Conservation (phyloP, 2,113 vertebrate species). For the Apus apus region DNA sequence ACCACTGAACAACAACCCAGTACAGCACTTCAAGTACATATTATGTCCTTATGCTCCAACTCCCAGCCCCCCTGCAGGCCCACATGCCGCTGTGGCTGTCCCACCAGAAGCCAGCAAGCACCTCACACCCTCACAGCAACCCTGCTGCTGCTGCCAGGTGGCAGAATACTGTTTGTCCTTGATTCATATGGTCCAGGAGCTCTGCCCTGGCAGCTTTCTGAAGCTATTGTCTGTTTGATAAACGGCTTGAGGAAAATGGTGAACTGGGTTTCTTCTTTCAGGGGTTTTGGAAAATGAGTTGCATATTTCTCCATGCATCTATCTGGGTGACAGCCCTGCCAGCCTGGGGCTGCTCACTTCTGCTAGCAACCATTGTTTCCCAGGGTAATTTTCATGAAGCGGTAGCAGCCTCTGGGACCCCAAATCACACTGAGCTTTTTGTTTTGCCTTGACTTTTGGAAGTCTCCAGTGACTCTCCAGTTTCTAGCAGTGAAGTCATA, state of each 20-base stretch:
- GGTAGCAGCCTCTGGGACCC: not conserved
- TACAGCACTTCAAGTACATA: not conserved
- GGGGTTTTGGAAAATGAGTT: not conserved
- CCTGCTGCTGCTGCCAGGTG: not conserved
- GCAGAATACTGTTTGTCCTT: not conserved
- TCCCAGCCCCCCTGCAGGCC: not conserved
- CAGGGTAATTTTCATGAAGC: not conserved
- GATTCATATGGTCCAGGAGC: not conserved
- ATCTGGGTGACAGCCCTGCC: not conserved
- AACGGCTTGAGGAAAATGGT: not conserved
- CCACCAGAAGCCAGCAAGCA: accelerated
- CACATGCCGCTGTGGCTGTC: accelerated
- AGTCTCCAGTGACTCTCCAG: not conserved
- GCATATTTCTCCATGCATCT: not conserved
- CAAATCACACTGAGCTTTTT: not conserved
- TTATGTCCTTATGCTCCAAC: accelerated
- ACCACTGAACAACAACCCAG: not conserved
- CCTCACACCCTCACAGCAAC: accelerated
- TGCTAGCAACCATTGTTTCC: not conserved
- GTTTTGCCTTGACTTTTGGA: not conserved
- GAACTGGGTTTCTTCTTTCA: not conserved
- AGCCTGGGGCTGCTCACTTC: not conserved
- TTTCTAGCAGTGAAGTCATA: not conserved
- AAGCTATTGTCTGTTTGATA: not conserved
- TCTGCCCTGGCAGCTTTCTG: not conserved